These are phyloP conservation scores for Eciton burchellii DNA, from an alignment of 1,140 invertebrate genomes.

Conservation along the genomic window DNA sequence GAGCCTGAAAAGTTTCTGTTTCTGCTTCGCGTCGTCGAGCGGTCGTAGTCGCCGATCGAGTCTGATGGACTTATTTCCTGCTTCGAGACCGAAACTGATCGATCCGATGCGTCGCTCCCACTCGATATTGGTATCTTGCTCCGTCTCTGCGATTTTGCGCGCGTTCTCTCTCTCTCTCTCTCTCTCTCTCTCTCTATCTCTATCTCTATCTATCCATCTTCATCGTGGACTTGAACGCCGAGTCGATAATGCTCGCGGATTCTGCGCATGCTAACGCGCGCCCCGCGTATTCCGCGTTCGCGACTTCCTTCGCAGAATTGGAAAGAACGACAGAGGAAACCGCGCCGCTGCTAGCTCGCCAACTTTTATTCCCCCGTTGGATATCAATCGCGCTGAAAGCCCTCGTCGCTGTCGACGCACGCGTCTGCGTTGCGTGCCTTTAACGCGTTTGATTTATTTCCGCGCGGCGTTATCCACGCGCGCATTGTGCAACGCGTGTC, in stretches of 20 bases:
- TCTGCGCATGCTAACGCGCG: slow-evolving; percentile 44
- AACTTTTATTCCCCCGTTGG: slow-evolving; percentile 8
- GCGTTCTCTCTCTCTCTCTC: neutral
- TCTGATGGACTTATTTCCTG: neutral
- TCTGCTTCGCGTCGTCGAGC: no score
- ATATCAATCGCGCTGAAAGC: slow-evolving; percentile 28
- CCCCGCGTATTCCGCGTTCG: slow-evolving; percentile 7
- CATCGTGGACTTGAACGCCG: slow-evolving; percentile 4
- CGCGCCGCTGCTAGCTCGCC: neutral
- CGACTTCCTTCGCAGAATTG: slow-evolving; percentile 18
- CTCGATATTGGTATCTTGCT: neutral
- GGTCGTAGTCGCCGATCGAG: neutral
- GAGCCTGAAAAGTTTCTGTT: no score
- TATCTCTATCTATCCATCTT: slow-evolving; percentile 25
- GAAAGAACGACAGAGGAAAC: neutral
- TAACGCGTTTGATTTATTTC: slow-evolving; percentile 27
- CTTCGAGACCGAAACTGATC: neutral
- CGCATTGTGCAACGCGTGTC: neutral
- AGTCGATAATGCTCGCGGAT: slow-evolving; percentile 53
- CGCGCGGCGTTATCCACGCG: neutral
- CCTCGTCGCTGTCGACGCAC: neutral
- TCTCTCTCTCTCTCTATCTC: slow-evolving; percentile 33
- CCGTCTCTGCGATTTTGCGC: neutral
- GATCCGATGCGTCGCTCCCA: slow-evolving; percentile 7
- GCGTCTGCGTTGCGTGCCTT: neutral